Conservation (phyloP, 2,113 vertebrate genomes). For the Polypterus senegalus region DNA sequence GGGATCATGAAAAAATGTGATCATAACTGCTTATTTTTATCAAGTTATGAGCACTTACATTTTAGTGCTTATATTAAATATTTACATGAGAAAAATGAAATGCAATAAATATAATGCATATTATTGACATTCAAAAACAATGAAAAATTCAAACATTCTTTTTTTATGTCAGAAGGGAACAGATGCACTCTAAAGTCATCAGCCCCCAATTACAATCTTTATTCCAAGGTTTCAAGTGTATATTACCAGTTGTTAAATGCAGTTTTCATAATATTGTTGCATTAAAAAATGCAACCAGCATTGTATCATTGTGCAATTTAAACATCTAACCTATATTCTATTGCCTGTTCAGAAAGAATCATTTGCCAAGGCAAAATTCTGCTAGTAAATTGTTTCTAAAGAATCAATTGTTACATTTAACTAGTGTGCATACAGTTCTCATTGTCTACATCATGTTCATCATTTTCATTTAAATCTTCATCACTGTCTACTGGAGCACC, state of each 20-base stretch:
- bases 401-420: conserved; percentile 37
- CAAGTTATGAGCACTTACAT: conserved; percentile 30
- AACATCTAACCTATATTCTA: too few relatives aligned
- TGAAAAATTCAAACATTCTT: conserved; percentile 12
- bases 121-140: conserved; percentile 17
- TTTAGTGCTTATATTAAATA: conserved; percentile 44
- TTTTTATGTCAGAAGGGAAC: neutral
- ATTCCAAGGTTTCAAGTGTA: too few relatives aligned
- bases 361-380: too few relatives aligned
- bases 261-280: too few relatives aligned
- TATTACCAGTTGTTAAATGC: too few relatives aligned
- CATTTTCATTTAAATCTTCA: conserved; percentile 66
- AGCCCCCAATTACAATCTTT: neutral
- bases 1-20: too few relatives aligned
- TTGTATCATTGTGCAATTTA: too few relatives aligned
- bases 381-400: too few relatives aligned
- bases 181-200: neutral
- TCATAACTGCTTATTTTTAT: conserved; percentile 15
- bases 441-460: conserved; percentile 61
- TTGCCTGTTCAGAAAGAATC: too few relatives aligned
- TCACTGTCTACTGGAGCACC: conserved; percentile 64
- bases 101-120: conserved; percentile 32
- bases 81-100: conserved; percentile 37
- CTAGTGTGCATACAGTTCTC: conserved; percentile 91
- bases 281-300: too few relatives aligned